Evolutionary conservation across 2,888 invertebrate species (phyloP).

Genomic region (Harpalus rubripes): DNA sequence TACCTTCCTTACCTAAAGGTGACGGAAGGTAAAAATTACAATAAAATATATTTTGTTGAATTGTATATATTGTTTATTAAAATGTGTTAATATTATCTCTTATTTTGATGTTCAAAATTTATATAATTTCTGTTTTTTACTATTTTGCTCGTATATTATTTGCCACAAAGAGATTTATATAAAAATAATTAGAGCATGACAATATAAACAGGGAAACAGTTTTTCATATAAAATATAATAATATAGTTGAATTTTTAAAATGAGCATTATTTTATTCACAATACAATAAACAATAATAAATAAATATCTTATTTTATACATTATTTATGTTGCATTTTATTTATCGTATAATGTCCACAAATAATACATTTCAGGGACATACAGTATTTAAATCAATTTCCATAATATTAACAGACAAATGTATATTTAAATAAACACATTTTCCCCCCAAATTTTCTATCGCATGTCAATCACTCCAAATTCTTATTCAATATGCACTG

Average conservation of each 20-base stretch:
- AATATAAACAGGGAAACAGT: not conserved
- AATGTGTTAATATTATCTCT: not conserved
- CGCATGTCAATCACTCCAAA: too few species aligned
- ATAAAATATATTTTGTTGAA: too few species aligned
- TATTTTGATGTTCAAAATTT: not conserved
- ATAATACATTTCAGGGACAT: too few species aligned
- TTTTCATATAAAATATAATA: slow-evolving; percentile 3
- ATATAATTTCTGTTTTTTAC: not conserved
- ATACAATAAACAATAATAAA: not conserved
- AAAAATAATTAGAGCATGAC: not conserved
- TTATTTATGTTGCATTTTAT: not conserved
- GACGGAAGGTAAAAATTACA: too few species aligned
- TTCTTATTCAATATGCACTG: not conserved
- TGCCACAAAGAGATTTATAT: not conserved
- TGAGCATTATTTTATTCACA: not conserved
- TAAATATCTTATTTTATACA: not conserved
- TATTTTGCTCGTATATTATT: not conserved
- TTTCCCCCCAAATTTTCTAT: too few species aligned
- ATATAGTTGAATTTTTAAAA: not conserved
- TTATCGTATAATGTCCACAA: too few species aligned
- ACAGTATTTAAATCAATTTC: too few species aligned
- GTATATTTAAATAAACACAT: too few species aligned
- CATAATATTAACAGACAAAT: too few species aligned
- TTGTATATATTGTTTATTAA: not conserved
- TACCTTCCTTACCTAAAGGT: too few species aligned